phyloP scores from a whole-genome alignment of 2,797 vertebrate genomes.

The Melanotaenia trifasciata region DNA sequence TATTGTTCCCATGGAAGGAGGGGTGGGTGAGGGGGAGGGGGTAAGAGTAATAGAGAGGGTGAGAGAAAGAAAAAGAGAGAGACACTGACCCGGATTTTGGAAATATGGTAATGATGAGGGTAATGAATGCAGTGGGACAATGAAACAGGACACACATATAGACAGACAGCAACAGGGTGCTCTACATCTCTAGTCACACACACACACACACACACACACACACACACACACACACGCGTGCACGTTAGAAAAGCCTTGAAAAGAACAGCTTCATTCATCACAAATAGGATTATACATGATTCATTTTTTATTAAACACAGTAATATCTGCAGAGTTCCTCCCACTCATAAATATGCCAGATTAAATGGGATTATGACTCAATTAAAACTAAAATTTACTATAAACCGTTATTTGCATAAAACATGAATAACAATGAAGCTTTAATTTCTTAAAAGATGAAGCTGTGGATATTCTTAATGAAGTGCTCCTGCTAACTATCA shows the following conservation, averaged over 20 bases:
- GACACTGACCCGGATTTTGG: slow-evolving; percentile 79
- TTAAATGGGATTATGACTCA: slow-evolving; percentile 71
- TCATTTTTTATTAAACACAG: slow-evolving; percentile 59
- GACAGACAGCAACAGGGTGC: slow-evolving; percentile 61
- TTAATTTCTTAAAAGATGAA: slow-evolving; percentile 14
- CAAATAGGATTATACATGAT: slow-evolving; percentile 74
- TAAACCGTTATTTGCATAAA: slow-evolving; percentile 63
- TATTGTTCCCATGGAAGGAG: slow-evolving; percentile 76
- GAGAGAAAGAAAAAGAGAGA: slow-evolving; percentile 52
- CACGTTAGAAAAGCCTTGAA: slow-evolving; percentile 38
- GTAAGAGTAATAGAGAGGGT: slow-evolving; percentile 38
- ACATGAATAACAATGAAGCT: slow-evolving; percentile 30
- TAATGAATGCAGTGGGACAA: slow-evolving; percentile 74
- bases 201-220: slow-evolving; percentile 30
- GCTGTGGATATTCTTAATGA: slow-evolving; percentile 2
- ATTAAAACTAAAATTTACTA: slow-evolving; percentile 65
- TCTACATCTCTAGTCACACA: slow-evolving; percentile 8
- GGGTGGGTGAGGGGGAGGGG: neutral
- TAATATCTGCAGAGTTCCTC: slow-evolving; percentile 48
- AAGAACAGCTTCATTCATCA: slow-evolving; percentile 71
- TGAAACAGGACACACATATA: slow-evolving; percentile 58
- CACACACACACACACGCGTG: slow-evolving; percentile 20
- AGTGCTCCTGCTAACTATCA: neutral
- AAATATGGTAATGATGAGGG: slow-evolving; percentile 78
- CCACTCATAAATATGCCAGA: slow-evolving; percentile 54